Conservation (phyloP, 1,140 invertebrate species). For the Tetramorium parvispinum region DNA sequence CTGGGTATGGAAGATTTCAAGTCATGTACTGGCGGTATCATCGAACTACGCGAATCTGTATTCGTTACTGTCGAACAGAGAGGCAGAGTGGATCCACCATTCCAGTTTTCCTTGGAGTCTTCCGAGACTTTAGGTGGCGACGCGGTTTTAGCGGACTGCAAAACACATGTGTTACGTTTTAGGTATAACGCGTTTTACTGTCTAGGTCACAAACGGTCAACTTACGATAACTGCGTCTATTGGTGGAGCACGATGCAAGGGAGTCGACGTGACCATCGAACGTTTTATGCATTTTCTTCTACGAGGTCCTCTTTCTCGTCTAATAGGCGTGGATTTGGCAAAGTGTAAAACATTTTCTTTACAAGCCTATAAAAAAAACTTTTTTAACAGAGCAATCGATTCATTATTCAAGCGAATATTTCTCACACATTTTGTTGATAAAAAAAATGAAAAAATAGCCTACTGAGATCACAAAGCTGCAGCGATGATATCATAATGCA, state of each 20-base stretch:
- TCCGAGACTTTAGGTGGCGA: conserved; percentile 80
- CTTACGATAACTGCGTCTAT: conserved; percentile 81
- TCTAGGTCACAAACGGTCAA: conserved; percentile 6
- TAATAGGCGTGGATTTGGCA: conserved; percentile 81
- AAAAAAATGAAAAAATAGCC: conserved; percentile 53
- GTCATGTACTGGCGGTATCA: conserved; percentile 70
- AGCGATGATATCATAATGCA: not conserved
- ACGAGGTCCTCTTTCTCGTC: conserved; percentile 80
- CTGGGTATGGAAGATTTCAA: conserved; percentile 75
- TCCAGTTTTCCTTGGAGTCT: conserved; percentile 85
- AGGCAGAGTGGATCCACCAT: conserved; percentile 73
- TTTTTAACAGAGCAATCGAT: conserved; percentile 44
- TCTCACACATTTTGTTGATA: conserved; percentile 33
- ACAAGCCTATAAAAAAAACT: conserved; percentile 79
- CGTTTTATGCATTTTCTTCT: conserved; percentile 84
- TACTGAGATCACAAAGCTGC: conserved; percentile 4
- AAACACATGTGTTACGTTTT: conserved; percentile 15
- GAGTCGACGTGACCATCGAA: conserved; percentile 84
- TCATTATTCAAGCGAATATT: not conserved
- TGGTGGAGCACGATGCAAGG: conserved; percentile 78
- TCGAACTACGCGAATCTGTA: conserved; percentile 70
- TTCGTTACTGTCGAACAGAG: conserved; percentile 75
- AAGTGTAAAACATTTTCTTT: conserved; percentile 85
- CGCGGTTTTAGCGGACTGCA: conserved; percentile 76
- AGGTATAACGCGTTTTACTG: not conserved